Evolutionary conservation across 2,797 vertebrate genomes (phyloP).

Genomic region (Yasuhikotakia modesta): DNA sequence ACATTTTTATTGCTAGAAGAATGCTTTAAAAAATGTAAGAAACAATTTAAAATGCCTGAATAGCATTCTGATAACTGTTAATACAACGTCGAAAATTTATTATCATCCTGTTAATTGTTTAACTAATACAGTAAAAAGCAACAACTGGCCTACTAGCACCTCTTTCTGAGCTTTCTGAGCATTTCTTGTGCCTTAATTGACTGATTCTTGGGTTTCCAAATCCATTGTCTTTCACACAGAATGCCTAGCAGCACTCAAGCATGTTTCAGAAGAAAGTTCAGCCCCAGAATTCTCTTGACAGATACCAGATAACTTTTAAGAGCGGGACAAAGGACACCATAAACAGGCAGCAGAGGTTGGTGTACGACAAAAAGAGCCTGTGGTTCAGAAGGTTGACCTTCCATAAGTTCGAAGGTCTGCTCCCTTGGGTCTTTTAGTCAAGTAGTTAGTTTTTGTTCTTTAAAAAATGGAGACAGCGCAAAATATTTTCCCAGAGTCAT

Average conservation of each 20-base stretch:
- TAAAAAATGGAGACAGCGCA: slow-evolving; percentile 2
- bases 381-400: slow-evolving; percentile 27
- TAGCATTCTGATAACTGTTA: too few species aligned
- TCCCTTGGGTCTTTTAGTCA: slow-evolving; percentile 36
- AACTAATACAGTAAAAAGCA: too few species aligned
- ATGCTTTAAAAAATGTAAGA: too few species aligned
- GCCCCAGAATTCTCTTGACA: background rate
- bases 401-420: slow-evolving; percentile 28
- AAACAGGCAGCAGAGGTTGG: slow-evolving; percentile 13
- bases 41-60: too few species aligned
- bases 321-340: slow-evolving; percentile 3
- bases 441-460: slow-evolving; percentile 13
- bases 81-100: too few species aligned
- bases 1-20: too few species aligned
- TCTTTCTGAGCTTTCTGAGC: too few species aligned
- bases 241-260: background rate
- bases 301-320: slow-evolving; percentile 4
- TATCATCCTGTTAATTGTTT: too few species aligned
- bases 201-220: too few species aligned
- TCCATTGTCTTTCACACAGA: slow-evolving; percentile 9
- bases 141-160: too few species aligned
- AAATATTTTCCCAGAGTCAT: slow-evolving; percentile 23
- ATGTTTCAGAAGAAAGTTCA: background rate
- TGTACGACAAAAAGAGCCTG: slow-evolving; percentile 25
- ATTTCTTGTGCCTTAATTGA: too few species aligned